These are phyloP conservation scores for Chaenogobius annularis DNA, from an alignment of 2,113 vertebrate genomes.

Conservation along the genomic window DNA sequence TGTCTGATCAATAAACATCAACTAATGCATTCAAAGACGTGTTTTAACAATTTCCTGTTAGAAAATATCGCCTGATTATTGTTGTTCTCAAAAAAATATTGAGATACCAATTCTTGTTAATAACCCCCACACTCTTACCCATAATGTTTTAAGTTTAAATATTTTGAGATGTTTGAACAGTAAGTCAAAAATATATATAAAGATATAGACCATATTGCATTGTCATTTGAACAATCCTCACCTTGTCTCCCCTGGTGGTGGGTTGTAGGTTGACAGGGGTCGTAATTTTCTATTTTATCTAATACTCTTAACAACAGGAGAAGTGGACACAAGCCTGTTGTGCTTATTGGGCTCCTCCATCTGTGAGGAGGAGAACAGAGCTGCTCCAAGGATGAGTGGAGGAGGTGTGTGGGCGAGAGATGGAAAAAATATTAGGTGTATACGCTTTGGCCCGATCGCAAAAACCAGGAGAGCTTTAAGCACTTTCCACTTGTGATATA, in stretches of 20 bases:
- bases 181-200: no score
- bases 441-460: slow-evolving; percentile 36
- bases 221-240: slow-evolving; percentile 14
- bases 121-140: no score
- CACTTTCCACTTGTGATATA: slow-evolving; percentile 35
- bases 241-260: slow-evolving; percentile 28
- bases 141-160: no score
- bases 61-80: no score
- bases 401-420: slow-evolving; percentile 63
- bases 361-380: slow-evolving; percentile 57
- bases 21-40: no score
- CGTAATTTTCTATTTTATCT: slow-evolving; percentile 44
- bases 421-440: slow-evolving; percentile 59
- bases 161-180: no score
- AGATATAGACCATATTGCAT: not conserved
- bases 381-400: slow-evolving; percentile 63
- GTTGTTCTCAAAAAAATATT: no score
- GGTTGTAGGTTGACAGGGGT: slow-evolving; percentile 32
- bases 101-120: no score
- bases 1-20: no score
- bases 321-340: slow-evolving; percentile 32
- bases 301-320: slow-evolving; percentile 29
- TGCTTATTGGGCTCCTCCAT: slow-evolving; percentile 50
- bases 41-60: no score
- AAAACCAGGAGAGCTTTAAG: slow-evolving; percentile 34